Conservation (phyloP, 1,140 invertebrate genomes). For the Ephestia elutella region DNA sequence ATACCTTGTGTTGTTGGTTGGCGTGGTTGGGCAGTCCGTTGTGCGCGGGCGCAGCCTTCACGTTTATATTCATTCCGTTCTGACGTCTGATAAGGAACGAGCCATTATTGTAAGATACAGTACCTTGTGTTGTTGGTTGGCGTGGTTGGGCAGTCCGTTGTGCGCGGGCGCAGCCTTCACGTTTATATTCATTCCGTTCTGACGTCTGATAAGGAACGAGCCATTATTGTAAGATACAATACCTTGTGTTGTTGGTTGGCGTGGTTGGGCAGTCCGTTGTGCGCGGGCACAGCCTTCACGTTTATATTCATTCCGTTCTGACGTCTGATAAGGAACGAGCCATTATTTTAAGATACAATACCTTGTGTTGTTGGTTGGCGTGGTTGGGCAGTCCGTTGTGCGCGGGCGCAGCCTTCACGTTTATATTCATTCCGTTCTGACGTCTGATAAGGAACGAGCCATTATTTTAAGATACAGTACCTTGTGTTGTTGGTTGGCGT, state of each 20-base stretch:
- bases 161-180: conserved; percentile 62
- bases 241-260: conserved; percentile 48
- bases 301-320: too few relatives aligned
- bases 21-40: conserved; percentile 39
- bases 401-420: conserved; percentile 60
- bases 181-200: too few relatives aligned
- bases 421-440: too few relatives aligned
- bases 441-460: too few relatives aligned
- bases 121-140: conserved; percentile 49
- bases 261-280: conserved; percentile 43
- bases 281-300: conserved; percentile 61
- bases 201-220: too few relatives aligned
- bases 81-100: too few relatives aligned
- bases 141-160: conserved; percentile 38
- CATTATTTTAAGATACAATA: conserved; percentile 16
- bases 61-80: too few relatives aligned
- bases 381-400: conserved; percentile 46
- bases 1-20: conserved; percentile 48
- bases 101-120: too few relatives aligned
- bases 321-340: too few relatives aligned
- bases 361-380: conserved; percentile 44
- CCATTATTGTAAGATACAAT: background rate
- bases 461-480: conserved; percentile 24
- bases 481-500: conserved; percentile 40
- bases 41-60: conserved; percentile 61